Conservation (phyloP, 2,888 invertebrate species). For the Andrena camellia region DNA sequence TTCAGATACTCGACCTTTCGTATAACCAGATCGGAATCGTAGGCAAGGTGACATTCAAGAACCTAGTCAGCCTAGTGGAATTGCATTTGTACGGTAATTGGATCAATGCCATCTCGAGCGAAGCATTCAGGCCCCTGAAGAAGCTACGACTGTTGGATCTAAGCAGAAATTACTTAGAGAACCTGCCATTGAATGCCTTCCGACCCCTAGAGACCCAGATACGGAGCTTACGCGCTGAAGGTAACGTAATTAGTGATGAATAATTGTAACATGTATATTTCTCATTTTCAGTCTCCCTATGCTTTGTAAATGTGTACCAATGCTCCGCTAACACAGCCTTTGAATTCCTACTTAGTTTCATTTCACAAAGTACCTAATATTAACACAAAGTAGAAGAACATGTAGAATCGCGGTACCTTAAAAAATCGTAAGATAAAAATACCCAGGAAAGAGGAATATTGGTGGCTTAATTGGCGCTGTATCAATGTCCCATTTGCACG, state of each 20-base stretch:
- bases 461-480: conserved; percentile 9
- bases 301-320: no score
- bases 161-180: conserved; percentile 93
- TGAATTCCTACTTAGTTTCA: no score
- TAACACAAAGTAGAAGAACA: not conserved
- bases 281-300: no score
- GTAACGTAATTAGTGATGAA: conserved; percentile 85
- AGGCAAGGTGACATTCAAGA: conserved; percentile 91
- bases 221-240: conserved; percentile 91
- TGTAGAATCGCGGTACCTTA: not conserved
- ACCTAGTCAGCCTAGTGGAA: conserved; percentile 91
- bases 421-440: conserved; percentile 1
- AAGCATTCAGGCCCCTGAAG: conserved; percentile 91
- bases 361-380: no score
- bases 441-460: not conserved
- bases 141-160: conserved; percentile 92
- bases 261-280: not conserved
- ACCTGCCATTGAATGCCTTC: conserved; percentile 92
- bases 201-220: conserved; percentile 93
- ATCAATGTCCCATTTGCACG: conserved; percentile 40
- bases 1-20: conserved; percentile 93
- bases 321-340: no score
- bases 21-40: conserved; percentile 93
- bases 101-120: conserved; percentile 92
- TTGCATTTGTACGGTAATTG: conserved; percentile 94